Evolutionary conservation across 2,888 invertebrate species (phyloP).

Genomic region (Gandaritis pyraliata): DNA sequence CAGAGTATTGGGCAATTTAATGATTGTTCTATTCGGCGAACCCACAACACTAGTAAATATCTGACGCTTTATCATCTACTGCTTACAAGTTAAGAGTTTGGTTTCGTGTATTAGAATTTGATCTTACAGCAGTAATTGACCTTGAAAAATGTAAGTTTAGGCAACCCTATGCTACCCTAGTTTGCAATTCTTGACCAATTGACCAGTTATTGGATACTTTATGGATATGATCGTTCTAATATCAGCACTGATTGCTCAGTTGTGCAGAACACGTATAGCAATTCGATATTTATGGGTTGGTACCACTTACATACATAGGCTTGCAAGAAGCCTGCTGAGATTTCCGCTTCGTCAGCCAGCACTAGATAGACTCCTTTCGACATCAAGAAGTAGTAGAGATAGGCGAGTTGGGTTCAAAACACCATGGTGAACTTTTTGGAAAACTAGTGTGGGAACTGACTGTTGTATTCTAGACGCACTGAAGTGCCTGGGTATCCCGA

Average conservation of each 20-base stretch:
- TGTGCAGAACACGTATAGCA: conserved; percentile 24
- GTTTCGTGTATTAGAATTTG: neutral
- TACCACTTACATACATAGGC: neutral
- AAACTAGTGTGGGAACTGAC: too few relatives aligned
- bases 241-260: conserved; percentile 47
- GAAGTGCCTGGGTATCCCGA: too few relatives aligned
- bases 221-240: conserved; percentile 54
- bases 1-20: neutral
- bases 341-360: neutral
- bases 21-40: too few relatives aligned
- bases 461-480: too few relatives aligned
- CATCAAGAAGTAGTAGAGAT: too few relatives aligned
- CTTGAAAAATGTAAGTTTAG: conserved; percentile 6
- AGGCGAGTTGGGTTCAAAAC: too few relatives aligned
- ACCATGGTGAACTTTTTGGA: too few relatives aligned
- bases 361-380: too few relatives aligned
- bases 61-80: too few relatives aligned
- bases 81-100: too few relatives aligned
- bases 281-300: conserved; percentile 14
- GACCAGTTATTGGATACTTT: conserved; percentile 58
- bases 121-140: neutral
- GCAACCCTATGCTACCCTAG: conserved; percentile 44
- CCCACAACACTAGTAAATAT: too few relatives aligned
- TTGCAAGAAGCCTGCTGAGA: neutral
- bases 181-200: conserved; percentile 61